These are phyloP conservation scores for Oriolus oriolus DNA, from an alignment of 2,113 vertebrate species.

Conservation along the genomic window DNA sequence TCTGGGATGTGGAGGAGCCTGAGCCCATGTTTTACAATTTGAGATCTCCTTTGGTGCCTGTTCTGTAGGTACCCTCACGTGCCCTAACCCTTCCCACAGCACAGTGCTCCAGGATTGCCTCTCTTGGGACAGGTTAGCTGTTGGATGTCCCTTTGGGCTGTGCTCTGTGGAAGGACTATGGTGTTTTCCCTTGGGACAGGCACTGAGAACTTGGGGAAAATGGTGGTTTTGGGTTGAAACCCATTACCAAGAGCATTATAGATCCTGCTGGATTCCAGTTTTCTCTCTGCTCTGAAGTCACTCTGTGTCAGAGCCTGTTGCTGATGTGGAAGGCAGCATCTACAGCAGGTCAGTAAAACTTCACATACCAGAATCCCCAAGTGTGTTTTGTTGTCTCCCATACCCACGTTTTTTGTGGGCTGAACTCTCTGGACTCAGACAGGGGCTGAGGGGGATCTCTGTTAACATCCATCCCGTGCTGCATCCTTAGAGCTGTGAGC, in stretches of 20 bases:
- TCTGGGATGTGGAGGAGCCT: not conserved
- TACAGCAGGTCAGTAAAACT: not conserved
- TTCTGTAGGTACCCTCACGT: fast-evolving
- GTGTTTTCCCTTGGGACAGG: not conserved
- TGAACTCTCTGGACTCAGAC: not conserved
- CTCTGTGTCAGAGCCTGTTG: not conserved
- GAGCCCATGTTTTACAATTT: fast-evolving
- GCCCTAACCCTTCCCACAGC: not conserved
- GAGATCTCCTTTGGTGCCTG: not conserved
- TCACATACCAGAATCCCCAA: not conserved
- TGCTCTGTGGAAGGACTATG: not conserved
- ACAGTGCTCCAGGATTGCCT: not conserved
- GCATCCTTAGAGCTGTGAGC: not conserved
- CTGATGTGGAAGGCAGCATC: not conserved
- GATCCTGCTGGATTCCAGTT: not conserved
- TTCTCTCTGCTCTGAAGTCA: not conserved
- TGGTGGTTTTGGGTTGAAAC: not conserved
- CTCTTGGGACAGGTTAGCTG: not conserved
- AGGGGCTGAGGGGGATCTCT: too few relatives aligned
- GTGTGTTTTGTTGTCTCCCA: not conserved
- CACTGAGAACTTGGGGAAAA: not conserved
- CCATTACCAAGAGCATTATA: not conserved
- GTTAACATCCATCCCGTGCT: fast-evolving
- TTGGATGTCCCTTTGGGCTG: not conserved
- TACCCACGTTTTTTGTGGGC: not conserved